These are phyloP conservation scores for Uria lomvia DNA, from an alignment of 2,113 vertebrate genomes.

Conservation along the genomic window DNA sequence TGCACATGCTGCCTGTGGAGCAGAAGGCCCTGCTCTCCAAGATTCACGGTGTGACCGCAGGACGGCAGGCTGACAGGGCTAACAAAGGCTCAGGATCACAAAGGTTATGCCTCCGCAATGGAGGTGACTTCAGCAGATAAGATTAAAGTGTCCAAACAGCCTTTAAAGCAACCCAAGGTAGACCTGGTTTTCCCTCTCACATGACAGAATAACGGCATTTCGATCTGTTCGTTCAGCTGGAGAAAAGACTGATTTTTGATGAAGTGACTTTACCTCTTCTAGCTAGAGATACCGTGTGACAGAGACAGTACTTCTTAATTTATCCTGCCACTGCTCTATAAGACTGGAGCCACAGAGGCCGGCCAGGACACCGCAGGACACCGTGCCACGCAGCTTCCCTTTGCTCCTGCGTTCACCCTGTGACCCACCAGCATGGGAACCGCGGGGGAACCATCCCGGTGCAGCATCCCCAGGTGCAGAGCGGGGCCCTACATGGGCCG, in stretches of 20 bases:
- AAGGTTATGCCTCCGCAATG: neutral
- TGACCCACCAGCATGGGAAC: neutral
- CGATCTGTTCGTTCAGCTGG: neutral
- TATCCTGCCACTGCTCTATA: neutral
- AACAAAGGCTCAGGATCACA: neutral
- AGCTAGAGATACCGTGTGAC: neutral
- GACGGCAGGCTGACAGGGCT: neutral
- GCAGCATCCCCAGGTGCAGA: rapidly evolving
- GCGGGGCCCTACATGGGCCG: too few relatives aligned
- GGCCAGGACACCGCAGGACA: too few relatives aligned
- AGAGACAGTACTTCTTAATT: neutral
- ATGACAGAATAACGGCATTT: neutral
- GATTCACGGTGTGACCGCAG: rapidly evolving
- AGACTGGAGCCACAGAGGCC: neutral
- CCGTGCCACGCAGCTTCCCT: rapidly evolving
- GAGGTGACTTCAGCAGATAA: neutral
- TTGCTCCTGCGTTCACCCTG: neutral
- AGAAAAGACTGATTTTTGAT: neutral
- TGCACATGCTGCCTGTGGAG: rapidly evolving
- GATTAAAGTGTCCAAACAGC: neutral
- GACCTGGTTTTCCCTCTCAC: neutral
- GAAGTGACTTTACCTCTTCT: neutral
- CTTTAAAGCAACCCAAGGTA: neutral
- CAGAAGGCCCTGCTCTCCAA: neutral
- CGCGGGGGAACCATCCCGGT: rapidly evolving